These are phyloP conservation scores for Urocitellus parryii DNA, from an alignment of 2,113 vertebrate genomes.

Conservation along the genomic window DNA sequence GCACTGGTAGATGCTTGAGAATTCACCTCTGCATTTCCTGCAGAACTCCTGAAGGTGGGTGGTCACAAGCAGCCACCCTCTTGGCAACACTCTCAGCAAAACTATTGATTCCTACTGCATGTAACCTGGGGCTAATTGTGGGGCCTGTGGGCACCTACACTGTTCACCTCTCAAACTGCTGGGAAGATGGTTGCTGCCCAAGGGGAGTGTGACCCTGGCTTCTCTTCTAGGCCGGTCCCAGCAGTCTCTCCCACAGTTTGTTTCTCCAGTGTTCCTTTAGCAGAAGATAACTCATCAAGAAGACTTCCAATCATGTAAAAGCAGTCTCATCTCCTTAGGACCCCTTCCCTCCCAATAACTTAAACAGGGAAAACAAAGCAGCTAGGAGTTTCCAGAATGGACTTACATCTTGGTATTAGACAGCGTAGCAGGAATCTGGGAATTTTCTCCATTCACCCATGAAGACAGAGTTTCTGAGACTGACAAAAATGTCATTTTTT, in stretches of 20 bases:
- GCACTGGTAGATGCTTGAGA: background rate
- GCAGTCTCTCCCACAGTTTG: background rate
- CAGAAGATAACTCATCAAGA: background rate
- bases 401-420: background rate
- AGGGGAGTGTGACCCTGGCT: fast-evolving
- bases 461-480: background rate
- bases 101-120: background rate
- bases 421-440: background rate
- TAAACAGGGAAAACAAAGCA: background rate
- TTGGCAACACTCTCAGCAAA: background rate
- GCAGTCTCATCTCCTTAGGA: background rate
- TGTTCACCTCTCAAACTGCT: background rate
- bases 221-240: background rate
- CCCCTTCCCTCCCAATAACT: too few species aligned
- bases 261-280: background rate
- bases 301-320: background rate
- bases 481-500: background rate
- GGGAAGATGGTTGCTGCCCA: background rate
- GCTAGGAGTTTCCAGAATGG: background rate
- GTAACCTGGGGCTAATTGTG: background rate
- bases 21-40: fast-evolving
- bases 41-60: too few species aligned
- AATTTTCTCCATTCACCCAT: background rate
- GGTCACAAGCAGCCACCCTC: background rate
- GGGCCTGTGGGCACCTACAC: background rate